Evolutionary conservation across 2,888 invertebrate genomes (phyloP).

Genomic region (Pelosia muscerda): DNA sequence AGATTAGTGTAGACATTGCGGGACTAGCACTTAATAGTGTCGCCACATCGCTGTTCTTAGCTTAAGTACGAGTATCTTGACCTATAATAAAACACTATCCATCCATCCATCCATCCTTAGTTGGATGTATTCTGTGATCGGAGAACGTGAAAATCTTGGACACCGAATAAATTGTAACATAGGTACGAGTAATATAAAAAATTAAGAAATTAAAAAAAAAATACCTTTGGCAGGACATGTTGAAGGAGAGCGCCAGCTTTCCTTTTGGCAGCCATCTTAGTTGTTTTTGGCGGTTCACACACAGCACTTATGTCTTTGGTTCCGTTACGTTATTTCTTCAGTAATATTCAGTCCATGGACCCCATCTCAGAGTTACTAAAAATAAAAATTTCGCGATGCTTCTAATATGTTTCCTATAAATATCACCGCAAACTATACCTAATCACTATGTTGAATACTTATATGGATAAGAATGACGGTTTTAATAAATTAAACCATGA

Average conservation of each 20-base stretch:
- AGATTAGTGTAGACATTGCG: conserved; percentile 58
- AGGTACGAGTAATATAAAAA: not conserved
- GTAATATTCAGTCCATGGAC: conserved; percentile 65
- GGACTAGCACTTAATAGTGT: no score
- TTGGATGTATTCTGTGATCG: conserved; percentile 21
- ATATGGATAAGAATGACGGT: not conserved
- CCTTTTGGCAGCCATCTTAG: conserved; percentile 90
- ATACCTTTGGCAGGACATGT: conserved; percentile 88
- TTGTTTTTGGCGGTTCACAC: conserved; percentile 64
- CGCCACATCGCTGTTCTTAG: conserved; percentile 69
- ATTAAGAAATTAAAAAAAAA: conserved; percentile 40
- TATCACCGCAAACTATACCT: not conserved
- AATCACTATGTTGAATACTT: not conserved
- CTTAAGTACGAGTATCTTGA: conserved; percentile 68
- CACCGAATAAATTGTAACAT: no score
- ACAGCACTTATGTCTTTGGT: conserved; percentile 80
- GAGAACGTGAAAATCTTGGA: not conserved
- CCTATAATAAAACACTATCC: conserved; percentile 26
- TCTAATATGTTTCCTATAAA: conserved; percentile 27
- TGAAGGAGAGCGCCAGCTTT: conserved; percentile 91
- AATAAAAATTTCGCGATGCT: conserved; percentile 38
- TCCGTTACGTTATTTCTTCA: conserved; percentile 55
- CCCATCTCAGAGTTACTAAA: conserved; percentile 65
- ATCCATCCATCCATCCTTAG: conserved; percentile 29
- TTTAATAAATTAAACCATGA: not conserved